These are phyloP conservation scores for Lonchura striata DNA, from an alignment of 2,113 vertebrate species.

Conservation along the genomic window DNA sequence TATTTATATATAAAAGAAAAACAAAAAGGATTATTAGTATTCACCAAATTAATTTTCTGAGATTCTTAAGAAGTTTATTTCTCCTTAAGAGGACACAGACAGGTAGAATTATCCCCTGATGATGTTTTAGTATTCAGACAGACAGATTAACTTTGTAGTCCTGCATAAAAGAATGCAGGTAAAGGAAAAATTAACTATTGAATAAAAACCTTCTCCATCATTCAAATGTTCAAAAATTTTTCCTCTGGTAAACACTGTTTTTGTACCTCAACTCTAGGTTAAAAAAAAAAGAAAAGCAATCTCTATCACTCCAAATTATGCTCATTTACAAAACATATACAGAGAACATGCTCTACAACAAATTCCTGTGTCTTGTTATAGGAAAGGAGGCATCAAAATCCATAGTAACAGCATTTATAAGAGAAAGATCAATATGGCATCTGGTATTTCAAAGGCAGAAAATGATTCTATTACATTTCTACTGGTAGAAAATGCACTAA, in stretches of 20 bases:
- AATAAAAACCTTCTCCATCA: background rate
- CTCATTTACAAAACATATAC: slow-evolving; percentile 29
- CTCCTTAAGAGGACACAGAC: background rate
- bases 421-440: slow-evolving; percentile 45
- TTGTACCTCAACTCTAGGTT: background rate
- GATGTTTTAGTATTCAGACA: background rate
- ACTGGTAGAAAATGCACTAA: background rate
- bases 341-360: background rate
- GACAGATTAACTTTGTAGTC: background rate
- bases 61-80: background rate
- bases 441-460: slow-evolving; percentile 43
- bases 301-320: background rate
- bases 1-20: background rate
- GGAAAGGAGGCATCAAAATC: slow-evolving; percentile 42
- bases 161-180: slow-evolving; percentile 2
- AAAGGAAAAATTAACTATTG: background rate
- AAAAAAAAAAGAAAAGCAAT: background rate
- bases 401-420: slow-evolving; percentile 43
- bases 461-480: slow-evolving; percentile 40
- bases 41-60: background rate
- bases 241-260: background rate
- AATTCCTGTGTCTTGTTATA: slow-evolving; percentile 9
- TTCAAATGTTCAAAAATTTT: background rate
- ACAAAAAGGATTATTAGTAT: background rate
- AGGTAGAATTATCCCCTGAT: slow-evolving; percentile 8